These are phyloP conservation scores for Nomada fucata DNA, from an alignment of 2,888 invertebrate species.

Conservation along the genomic window DNA sequence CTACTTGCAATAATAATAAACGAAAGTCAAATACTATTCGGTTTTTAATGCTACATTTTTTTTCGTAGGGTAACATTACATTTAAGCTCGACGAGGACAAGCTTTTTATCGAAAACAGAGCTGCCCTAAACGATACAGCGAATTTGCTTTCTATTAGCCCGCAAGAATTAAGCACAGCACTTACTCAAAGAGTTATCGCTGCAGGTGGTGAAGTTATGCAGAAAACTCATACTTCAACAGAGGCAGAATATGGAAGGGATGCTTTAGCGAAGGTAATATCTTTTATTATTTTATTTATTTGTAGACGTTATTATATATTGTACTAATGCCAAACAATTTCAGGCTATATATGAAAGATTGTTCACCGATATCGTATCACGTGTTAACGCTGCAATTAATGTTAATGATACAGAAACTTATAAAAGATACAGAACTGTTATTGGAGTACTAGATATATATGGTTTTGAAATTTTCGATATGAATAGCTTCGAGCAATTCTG, in stretches of 20 bases:
- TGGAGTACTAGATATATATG: conserved; percentile 99
- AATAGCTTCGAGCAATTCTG: conserved; percentile 99
- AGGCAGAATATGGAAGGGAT: conserved; percentile 95
- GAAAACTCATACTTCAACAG: conserved; percentile 93
- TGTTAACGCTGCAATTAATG: conserved; percentile 96
- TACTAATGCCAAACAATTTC: conserved; percentile 55
- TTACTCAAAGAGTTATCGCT: conserved; percentile 95
- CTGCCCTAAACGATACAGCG: conserved; percentile 87
- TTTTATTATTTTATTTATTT: neutral
- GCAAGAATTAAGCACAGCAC: conserved; percentile 89
- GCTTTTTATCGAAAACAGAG: conserved; percentile 86
- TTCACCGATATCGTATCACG: conserved; percentile 97
- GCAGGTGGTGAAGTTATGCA: conserved; percentile 96
- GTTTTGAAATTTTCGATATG: conserved; percentile 98
- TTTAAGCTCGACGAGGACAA: conserved; percentile 87
- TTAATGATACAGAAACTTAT: conserved; percentile 85
- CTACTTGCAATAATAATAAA: neutral
- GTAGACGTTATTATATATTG: conserved; percentile 20
- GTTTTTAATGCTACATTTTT: neutral
- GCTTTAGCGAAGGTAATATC: conserved; percentile 92
- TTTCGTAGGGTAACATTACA: conserved; percentile 87
- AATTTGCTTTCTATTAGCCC: conserved; percentile 86
- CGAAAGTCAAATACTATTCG: neutral
- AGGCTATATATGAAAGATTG: conserved; percentile 96
- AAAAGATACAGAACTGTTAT: conserved; percentile 91